These are phyloP conservation scores for Chamaetylas fuelleborni DNA, from an alignment of 2,113 vertebrate genomes.

Conservation along the genomic window DNA sequence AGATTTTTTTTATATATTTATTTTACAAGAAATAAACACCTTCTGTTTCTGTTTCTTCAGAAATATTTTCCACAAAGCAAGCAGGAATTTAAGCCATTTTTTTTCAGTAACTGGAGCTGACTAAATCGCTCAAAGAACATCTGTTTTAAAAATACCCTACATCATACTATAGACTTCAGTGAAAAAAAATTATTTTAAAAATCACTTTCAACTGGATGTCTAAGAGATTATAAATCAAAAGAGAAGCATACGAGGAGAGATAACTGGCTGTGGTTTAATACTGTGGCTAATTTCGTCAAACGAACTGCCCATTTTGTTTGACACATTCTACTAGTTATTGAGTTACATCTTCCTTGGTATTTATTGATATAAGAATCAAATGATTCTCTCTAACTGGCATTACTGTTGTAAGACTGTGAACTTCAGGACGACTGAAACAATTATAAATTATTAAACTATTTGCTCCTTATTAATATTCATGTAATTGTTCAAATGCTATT, in stretches of 20 bases:
- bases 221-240: not conserved
- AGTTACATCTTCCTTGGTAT: not conserved
- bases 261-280: not conserved
- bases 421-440: not conserved
- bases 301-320: not conserved
- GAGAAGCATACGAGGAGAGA: not conserved
- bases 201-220: not conserved
- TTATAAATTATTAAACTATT: not conserved
- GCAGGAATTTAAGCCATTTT: not conserved
- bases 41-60: not conserved
- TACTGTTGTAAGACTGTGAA: not conserved
- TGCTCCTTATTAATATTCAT: not conserved
- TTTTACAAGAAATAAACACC: not conserved
- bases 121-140: not conserved
- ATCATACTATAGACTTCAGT: not conserved
- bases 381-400: not conserved
- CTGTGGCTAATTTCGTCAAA: not conserved
- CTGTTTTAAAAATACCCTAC: not conserved
- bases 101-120: not conserved
- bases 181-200: not conserved
- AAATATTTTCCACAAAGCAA: not conserved
- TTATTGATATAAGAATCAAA: not conserved
- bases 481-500: not conserved
- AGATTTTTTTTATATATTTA: not conserved
- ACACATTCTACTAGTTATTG: not conserved